Evolutionary conservation across 1,140 invertebrate species (phyloP), one percentile per base, ranked within the genome.

Genomic region (Anastrepha obliqua): DNA sequence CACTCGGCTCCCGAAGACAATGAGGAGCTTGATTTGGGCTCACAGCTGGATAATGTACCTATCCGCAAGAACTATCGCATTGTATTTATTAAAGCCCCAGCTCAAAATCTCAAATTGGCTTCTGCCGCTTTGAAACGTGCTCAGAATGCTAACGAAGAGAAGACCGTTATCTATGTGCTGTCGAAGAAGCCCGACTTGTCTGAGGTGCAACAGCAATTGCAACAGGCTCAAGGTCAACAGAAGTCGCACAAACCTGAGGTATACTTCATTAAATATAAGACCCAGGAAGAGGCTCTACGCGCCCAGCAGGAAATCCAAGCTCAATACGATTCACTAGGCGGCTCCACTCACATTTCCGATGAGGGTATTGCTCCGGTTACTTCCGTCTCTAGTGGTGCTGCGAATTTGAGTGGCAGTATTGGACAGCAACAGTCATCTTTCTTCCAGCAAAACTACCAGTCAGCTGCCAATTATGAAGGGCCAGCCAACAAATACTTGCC

Each of bases 91-190:
- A 97, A 97, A 94, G 96, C 97, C 29, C 96, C 97, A 55, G 95
- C 95, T 74, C 95, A 96, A 64, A 95, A 95, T 90, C 95, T 96
- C 58, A 95, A 95, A 89, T 95, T 96, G 3, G 44, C 95, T 94
- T 70, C 95, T 93, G 60, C 93, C 95, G 96, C 96, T 70, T 92
- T 95, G 87, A 92, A 90, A 87, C 91, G 89, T 3, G 92, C 91
- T 74, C 94, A 96, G 89, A 94, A 95, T 65, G 89, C 95, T 87
- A 96, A 96, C 87, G 97, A 97, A 94, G 96, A 97, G 91, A 97
- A 97, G 92, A 98, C 97, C 44, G 95, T 97, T 88, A 97, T 97
- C 89, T 97, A 98, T 92, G 97, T 97, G n/a, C 94, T 97, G 87
- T 96, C 97, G 15, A 97, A 97, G 94, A 97, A 93, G 88, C 90